Evolutionary conservation across 2,888 invertebrate species (phyloP), one percentile per base, ranked within the genome.

Genomic region (Meloe dianella): DNA sequence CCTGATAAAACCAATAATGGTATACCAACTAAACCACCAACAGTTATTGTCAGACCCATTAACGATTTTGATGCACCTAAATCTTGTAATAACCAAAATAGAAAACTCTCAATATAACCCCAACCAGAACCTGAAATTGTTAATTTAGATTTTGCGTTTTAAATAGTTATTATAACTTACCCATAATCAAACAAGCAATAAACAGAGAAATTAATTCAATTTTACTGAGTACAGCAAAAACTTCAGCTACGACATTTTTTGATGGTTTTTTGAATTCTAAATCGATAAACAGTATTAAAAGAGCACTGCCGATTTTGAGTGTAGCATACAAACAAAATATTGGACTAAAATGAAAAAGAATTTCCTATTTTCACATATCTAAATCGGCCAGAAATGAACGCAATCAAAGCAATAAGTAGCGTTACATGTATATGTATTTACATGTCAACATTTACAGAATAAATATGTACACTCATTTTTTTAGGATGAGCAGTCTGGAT

Each of bases 101-200:
- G 85, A 84, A 92, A 93, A 74, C 91, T 92, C 82, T 93, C 93
- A 73, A 93, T 89, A 83, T 91, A 92, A 41, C 93, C 93, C 92
- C 92, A 93, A n/a, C 91, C 91, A 24, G 90, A 90, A 35, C 92
- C 92, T 92, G 82, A 10, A 82, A 41, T 41, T 41, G 17, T 41
- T 41, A n/a, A 5, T n/a, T n/a, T 17, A n/a, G n/a, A 41, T 41
- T 32, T 32, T 32, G n/a, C 7, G 32, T 5, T 7, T 32, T 32
- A 10, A 7, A 8, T 10, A 32, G 7, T 32, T 32, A 7, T 32
- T 6, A 41, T 41, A 12, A 73, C 84, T 84, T 82, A 92, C 92
- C 92, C 81, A 92, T 86, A 73, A 92, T 85, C 71, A 92, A 89
- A 77, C 90, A 90, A 6, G 90, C 91, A 27, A 90, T 85, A 73